Percentiles rank a stretch among this genome's conserved stretches.
These are phyloP conservation scores for Liposcelis brunnea DNA, from an alignment of 2,888 invertebrate species.

Conservation along the genomic window DNA sequence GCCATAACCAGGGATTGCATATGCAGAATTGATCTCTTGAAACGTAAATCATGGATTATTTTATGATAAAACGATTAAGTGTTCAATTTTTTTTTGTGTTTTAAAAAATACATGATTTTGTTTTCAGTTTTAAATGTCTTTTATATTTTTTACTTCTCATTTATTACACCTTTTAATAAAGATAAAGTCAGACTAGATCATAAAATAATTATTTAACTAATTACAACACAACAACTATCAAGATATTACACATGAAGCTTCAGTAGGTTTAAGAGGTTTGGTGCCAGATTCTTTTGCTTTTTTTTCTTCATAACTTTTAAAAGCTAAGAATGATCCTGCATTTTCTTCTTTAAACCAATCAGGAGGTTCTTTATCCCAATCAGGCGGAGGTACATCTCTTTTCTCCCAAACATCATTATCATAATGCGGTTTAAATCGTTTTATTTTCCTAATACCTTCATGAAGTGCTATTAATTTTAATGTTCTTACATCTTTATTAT, in stretches of 20 bases:
- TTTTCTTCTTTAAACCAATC: conserved; percentile 52
- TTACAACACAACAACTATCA: too few species aligned
- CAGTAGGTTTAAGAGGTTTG: conserved; percentile 9
- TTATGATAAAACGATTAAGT: too few species aligned
- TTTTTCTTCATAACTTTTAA: conserved; percentile 43
- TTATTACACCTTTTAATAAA: too few species aligned
- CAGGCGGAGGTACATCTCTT: conserved; percentile 51
- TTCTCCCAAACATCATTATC: conserved; percentile 65
- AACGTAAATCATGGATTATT: too few species aligned
- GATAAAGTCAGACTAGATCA: too few species aligned
- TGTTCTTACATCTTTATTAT: conserved; percentile 42
- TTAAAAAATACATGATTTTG: too few species aligned
- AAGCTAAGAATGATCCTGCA: conserved; percentile 44
- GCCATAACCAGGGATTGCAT: too few species aligned
- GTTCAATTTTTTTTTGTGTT: too few species aligned
- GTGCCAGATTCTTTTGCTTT: conserved; percentile 21
- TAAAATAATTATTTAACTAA: too few species aligned
- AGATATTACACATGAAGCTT: conserved; percentile 15
- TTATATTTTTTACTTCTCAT: too few species aligned
- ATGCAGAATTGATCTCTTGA: too few species aligned
- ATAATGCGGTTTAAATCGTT: conserved; percentile 47
- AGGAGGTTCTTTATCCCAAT: conserved; percentile 70
- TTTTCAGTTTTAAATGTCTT: too few species aligned
- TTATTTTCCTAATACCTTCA: conserved; percentile 45
- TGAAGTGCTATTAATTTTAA: conserved; percentile 47